A percentile compares a stretch with the other conserved stretches of the same genome.
phyloP scores from a whole-genome alignment of 1,140 invertebrate species.

The Choristoneura fumiferana region DNA sequence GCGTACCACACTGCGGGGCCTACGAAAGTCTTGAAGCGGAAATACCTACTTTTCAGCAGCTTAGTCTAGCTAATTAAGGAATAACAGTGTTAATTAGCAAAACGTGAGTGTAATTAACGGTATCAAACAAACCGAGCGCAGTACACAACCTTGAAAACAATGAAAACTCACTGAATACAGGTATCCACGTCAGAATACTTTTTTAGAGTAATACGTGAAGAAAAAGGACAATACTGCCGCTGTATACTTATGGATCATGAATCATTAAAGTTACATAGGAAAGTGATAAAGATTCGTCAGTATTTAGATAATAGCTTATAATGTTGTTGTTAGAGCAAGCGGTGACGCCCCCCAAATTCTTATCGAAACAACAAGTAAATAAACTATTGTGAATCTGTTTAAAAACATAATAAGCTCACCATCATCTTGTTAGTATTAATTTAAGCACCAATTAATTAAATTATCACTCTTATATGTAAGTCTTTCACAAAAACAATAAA shows the following conservation, averaged over 20 bases:
- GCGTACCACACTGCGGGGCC: background rate
- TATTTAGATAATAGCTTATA: too few relatives aligned
- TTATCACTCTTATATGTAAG: too few relatives aligned
- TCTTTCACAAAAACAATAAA: slow-evolving; percentile 6
- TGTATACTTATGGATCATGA: background rate
- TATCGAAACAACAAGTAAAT: background rate
- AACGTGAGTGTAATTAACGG: background rate
- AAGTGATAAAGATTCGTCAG: background rate
- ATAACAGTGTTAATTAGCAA: background rate
- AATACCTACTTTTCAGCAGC: background rate
- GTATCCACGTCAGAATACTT: slow-evolving; percentile 1
- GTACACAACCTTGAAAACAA: background rate
- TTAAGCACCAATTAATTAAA: background rate
- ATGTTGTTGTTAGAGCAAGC: background rate
- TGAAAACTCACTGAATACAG: background rate
- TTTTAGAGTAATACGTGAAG: too few relatives aligned
- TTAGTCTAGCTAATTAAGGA: slow-evolving; percentile 1
- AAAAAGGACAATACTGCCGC: background rate
- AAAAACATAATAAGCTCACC: slow-evolving; percentile 7
- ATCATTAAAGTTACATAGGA: background rate
- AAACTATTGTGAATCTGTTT: background rate
- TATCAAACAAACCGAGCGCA: background rate
- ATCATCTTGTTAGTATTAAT: slow-evolving; percentile 11
- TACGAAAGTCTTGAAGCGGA: too few relatives aligned
- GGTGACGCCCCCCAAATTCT: slow-evolving; percentile 10